Evolutionary conservation across 2,113 vertebrate species (phyloP).

Genomic region (Pica pica): DNA sequence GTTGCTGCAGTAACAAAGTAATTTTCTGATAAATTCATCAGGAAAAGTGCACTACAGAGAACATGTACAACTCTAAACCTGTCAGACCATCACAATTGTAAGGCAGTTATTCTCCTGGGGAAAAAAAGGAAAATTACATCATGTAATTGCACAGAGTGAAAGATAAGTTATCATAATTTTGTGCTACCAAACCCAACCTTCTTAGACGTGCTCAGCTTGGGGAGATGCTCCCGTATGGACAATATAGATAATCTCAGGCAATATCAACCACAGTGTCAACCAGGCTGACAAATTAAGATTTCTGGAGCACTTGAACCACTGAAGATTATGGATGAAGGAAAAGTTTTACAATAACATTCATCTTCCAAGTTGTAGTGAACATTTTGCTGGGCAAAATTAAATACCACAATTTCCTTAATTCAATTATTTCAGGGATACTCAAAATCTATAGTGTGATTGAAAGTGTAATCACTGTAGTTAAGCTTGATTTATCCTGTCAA

Average conservation of each 20-base stretch:
- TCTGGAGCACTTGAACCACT: background rate
- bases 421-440: background rate
- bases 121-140: constrained; percentile 15
- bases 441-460: background rate
- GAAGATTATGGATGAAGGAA: background rate
- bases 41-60: constrained; percentile 35
- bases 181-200: background rate
- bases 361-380: background rate
- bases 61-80: constrained; percentile 37
- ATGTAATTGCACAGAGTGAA: background rate
- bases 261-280: background rate
- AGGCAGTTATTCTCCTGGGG: constrained; percentile 21
- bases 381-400: background rate
- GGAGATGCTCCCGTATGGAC: background rate
- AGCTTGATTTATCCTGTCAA: background rate
- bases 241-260: background rate
- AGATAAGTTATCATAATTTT: constrained; percentile 10
- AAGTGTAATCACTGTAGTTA: background rate
- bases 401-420: background rate
- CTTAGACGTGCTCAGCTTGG: background rate
- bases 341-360: background rate
- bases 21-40: constrained; percentile 64
- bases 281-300: background rate
- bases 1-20: constrained; percentile 59
- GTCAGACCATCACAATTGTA: constrained; percentile 27